Percentiles rank a stretch among this genome's conserved stretches.
These are phyloP conservation scores for Dromococcyx pavoninus DNA, from an alignment of 2,797 vertebrate genomes.

Conservation along the genomic window DNA sequence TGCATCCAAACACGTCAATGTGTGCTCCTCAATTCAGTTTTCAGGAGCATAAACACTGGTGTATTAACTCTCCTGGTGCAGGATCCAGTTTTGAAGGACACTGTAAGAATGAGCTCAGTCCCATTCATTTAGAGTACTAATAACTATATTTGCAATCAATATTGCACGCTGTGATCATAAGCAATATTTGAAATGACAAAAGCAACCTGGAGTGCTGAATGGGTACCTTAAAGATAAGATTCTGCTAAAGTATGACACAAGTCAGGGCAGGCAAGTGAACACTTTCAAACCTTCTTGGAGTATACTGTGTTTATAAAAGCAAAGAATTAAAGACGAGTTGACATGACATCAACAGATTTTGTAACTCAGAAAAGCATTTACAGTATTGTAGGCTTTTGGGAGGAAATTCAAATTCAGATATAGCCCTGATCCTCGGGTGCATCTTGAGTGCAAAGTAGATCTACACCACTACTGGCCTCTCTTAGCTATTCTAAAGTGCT, in stretches of 20 bases:
- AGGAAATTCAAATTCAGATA: background rate
- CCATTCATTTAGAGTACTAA: background rate
- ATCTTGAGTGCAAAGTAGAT: background rate
- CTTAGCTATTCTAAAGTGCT: background rate
- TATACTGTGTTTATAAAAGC: background rate
- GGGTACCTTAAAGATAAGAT: background rate
- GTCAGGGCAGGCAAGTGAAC: background rate
- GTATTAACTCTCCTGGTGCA: background rate
- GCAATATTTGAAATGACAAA: background rate
- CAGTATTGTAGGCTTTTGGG: background rate
- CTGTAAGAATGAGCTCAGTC: background rate
- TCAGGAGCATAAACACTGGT: background rate
- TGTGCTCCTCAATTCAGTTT: background rate
- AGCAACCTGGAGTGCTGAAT: background rate
- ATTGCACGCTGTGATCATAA: background rate
- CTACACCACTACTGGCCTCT: background rate
- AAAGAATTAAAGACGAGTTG: conserved; percentile 14
- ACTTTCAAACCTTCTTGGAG: background rate
- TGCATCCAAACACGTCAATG: background rate
- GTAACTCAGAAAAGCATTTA: background rate
- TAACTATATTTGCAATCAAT: background rate
- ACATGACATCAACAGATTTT: background rate
- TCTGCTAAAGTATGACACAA: background rate
- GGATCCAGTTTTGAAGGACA: background rate
- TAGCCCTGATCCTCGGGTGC: background rate